These are phyloP conservation scores for Caenorhabditis becei DNA, from an alignment of 2,888 invertebrate species.

Conservation along the genomic window DNA sequence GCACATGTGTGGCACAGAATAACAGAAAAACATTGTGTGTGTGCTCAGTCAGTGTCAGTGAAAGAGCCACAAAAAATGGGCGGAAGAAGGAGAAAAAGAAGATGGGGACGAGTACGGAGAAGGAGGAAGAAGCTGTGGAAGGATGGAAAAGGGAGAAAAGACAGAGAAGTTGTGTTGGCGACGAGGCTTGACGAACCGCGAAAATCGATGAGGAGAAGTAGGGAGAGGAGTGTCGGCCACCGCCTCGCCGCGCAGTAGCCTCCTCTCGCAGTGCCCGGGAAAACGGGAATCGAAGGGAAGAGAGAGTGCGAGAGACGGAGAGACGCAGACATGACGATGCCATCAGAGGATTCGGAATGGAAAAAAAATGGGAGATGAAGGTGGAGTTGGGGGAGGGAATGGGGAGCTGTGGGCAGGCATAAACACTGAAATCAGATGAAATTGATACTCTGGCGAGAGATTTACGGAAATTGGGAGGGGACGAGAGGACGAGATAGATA, in stretches of 20 bases:
- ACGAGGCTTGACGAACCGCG: constrained; percentile 49
- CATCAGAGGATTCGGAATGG: constrained; percentile 15
- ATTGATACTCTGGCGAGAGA: no score
- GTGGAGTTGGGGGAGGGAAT: background rate
- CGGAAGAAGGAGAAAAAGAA: constrained; percentile 3
- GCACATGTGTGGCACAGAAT: background rate
- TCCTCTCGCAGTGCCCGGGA: constrained; percentile 38
- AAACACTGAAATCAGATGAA: no score
- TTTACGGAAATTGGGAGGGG: background rate
- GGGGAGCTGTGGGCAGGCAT: no score
- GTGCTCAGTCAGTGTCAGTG: constrained; percentile 6
- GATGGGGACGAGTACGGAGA: constrained; percentile 13
- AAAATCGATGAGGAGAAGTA: constrained; percentile 57
- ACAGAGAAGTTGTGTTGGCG: constrained; percentile 48
- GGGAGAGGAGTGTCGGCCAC: constrained; percentile 40
- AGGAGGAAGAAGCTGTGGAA: constrained; percentile 35
- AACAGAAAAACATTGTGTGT: constrained; percentile 7
- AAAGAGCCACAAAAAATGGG: constrained; percentile 7
- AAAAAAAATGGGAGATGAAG: background rate
- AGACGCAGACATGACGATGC: constrained; percentile 36
- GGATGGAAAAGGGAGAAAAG: constrained; percentile 23
- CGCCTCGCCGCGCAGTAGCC: constrained; percentile 53
- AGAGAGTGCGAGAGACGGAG: constrained; percentile 14
- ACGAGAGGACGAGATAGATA: background rate
- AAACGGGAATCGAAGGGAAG: constrained; percentile 23